Base-by-base conservation (phyloP, 1,140 invertebrate genomes). In the Leptinotarsa texana region DNA sequence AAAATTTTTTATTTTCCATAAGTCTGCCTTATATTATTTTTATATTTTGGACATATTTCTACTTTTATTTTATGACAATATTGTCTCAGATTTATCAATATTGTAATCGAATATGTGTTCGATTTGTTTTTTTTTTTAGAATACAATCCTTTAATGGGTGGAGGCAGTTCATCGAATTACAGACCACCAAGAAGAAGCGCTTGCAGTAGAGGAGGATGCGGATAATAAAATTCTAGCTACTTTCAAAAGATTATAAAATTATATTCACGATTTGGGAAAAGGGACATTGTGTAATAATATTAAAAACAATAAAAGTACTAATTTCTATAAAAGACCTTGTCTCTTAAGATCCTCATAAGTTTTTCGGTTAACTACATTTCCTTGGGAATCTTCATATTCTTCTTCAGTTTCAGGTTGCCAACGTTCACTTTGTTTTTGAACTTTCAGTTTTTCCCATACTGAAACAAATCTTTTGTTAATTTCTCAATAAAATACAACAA, bases 331-430 rank as follows among this genome's bases (percentile, higher is more conserved):
- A 71, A 99, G 89, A 70, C 98, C 98, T 89, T 99, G 98, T 85
- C 98, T 88, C 85, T 99, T 99, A 72, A 99, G 90, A 92, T 99
- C 98, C 86, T 99, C 98, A 84, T 94, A 99, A 0, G 97, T 99
- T 87, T 99, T 99, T 75, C 96, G 92, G 87, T 97, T 99, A 1
- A 99, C 96, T 18, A 99, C 98, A 90, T 99, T 99, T 42, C 98
- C 98, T 81, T 93, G 90, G 0, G 96, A 97, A 88, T 99, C 98
- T 89, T 99, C 98, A 88, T 95, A 99, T 85, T 99, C 98, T 88
- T 99, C 98, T 87, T 98, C 94, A 78, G 94, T 93, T 83, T 99
- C 98, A 1, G 98, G 94, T 80, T 97, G 95, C 94, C 97, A 99
- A 78, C 97, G 90, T 85, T 99, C 97, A 27, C 91, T 91, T 82